Evolutionary conservation across 2,113 vertebrate species (phyloP), one percentile per base, ranked within the genome.

Genomic region (Pholis gunnellus): DNA sequence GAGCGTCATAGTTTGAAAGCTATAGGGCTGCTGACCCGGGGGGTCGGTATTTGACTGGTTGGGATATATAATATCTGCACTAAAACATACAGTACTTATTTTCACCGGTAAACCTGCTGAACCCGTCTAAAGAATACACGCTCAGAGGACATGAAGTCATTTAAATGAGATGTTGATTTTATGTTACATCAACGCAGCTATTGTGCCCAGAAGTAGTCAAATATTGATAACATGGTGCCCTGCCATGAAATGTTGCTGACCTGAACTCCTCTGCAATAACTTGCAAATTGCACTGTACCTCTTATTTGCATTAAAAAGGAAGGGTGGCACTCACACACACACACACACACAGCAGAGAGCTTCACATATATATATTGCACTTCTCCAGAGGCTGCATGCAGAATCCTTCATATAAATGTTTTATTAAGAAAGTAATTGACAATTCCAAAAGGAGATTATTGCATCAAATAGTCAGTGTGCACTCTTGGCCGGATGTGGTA

Each of bases 391-490:
- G 71, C 76, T 69, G 52, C 68, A 75, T 70, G 73, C 78, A 80
- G 73, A 68, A 59, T 40, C 25, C 15, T 34, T 10, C 50, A 46
- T 42, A 90, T 88, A 87, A 85, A 90, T 91, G 63, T 88, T 85
- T 90, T 81, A 90, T 85, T 73, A 74, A 66, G 38, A 61, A 79
- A 74, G 77, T 90, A 89, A 91, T 79, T 91, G 82, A 89, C 77
- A 85, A 72, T 81, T 79, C 75, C 61, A 68, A 85, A 90, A 91
- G 79, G 75, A 87, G 81, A 85, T 85, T 82, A 87, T 81, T 78
- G 77, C 80, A 76, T 87, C 71, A 90, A 79, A 82, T 25, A 78
- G 69, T 80, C 72, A 8, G 68, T 57, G 57, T 57, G 72, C 11
- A 84, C 83, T 85, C 34, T 60, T 46, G 31, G 63, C 75, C 60